Conservation (phyloP, 1,140 invertebrate genomes). For the Planococcus citri region DNA sequence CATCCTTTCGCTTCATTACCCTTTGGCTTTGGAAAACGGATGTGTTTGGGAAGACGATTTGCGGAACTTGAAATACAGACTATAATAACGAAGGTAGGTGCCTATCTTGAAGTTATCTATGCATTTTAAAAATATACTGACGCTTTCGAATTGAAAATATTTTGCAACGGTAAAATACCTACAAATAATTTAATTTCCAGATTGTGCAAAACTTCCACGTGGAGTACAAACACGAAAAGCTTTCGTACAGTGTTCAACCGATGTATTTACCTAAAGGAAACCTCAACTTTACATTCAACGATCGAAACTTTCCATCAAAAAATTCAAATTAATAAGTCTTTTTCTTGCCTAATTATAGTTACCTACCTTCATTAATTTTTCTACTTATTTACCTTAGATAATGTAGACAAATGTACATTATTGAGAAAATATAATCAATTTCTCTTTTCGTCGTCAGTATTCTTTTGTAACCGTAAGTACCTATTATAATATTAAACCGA, state of each 20-base stretch:
- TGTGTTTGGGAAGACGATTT: conserved; percentile 67
- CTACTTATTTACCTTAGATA: too few species aligned
- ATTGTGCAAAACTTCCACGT: conserved; percentile 51
- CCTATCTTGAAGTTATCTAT: background rate
- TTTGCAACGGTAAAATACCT: too few species aligned
- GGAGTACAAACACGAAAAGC: conserved; percentile 47
- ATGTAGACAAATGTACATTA: too few species aligned
- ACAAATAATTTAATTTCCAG: too few species aligned
- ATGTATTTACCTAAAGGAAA: conserved; percentile 63
- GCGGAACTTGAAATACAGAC: conserved; percentile 67
- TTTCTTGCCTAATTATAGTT: too few species aligned
- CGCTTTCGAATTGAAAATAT: too few species aligned
- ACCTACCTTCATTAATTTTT: too few species aligned
- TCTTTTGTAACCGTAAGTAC: too few species aligned
- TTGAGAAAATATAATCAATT: too few species aligned
- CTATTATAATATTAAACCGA: too few species aligned
- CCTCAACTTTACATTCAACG: conserved; percentile 37
- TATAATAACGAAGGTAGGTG: conserved; percentile 49
- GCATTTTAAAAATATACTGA: too few species aligned
- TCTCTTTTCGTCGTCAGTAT: too few species aligned
- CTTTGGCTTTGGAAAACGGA: conserved; percentile 67
- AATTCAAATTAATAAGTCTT: background rate
- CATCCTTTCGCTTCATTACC: conserved; percentile 60
- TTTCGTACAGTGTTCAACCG: conserved; percentile 55
- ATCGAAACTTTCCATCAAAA: background rate